Base-by-base conservation (phyloP, 2,113 vertebrate genomes). In the Sitta europaea region DNA sequence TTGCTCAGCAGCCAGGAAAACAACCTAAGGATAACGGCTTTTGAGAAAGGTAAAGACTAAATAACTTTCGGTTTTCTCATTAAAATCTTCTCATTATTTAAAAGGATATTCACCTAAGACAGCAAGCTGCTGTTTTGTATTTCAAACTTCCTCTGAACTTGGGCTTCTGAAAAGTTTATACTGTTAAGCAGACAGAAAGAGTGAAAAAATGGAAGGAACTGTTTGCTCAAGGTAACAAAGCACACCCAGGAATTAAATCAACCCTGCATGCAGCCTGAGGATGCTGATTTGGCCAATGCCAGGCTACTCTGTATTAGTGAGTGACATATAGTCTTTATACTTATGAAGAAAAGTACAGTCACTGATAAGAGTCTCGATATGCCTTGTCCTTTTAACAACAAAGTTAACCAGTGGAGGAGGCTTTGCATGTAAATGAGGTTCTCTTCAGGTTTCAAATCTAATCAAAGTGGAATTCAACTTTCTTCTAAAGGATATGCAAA, bases 401-500 rank as follows among this genome's bases (percentile, higher is more conserved):
- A 88, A 80, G 68, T 90, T 95, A 92, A 86, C 59, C 57, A 90
- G 65, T 68, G 83, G 53, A 90, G 74, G 78, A 91, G 71, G 40
- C 54, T 94, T 97, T 96, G 88, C 90, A 92, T 85, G 59, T 57
- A 47, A 86, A 95, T 90, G 50, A 92, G 51, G 4, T 36, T 96
- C 90, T 83, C 84, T 90, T 96, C 95, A 76, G 63, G 79, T 96
- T 97, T 94, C 62, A 93, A 95, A 86, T 93, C 61, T 94, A 93
- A 96, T 96, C 74, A 90, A 90, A 96, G 77, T 71, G 28, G 63
- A 92, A 82, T 92, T 68, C 75, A 88, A 71, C 75, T 88, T 95
- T 88, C 80, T 94, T 94, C 83, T 84, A 51, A 95, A 96, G 88
- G 74, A 77, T 87, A 86, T 75, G 71, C 78, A 91, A 96, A 94